These are phyloP conservation scores for Aphis craccivora DNA, from an alignment of 1,140 invertebrate genomes.

Conservation along the genomic window DNA sequence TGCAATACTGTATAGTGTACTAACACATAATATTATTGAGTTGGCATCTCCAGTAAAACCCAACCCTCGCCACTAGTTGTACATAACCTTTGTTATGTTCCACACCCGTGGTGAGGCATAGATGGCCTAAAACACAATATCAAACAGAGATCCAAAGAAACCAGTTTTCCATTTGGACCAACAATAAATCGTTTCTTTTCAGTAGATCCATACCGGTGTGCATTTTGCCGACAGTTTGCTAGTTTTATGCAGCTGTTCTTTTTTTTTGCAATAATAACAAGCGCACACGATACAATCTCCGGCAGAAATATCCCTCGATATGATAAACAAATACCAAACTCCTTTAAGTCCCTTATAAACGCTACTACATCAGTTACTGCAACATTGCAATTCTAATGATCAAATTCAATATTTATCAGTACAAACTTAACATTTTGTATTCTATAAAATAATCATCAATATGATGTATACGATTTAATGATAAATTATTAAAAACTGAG, in stretches of 20 bases:
- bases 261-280: conserved; percentile 45
- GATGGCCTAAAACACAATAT: conserved; percentile 35
- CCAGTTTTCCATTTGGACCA: conserved; percentile 39
- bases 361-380: neutral
- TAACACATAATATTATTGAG: neutral
- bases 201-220: neutral
- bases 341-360: neutral
- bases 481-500: neutral
- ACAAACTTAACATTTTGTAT: neutral
- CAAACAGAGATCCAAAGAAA: conserved; percentile 19
- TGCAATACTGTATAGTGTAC: neutral
- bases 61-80: conserved; percentile 13
- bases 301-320: neutral
- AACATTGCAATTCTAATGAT: neutral
- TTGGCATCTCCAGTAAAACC: neutral
- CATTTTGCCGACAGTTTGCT: conserved; percentile 19
- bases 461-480: neutral
- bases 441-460: neutral
- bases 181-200: conserved; percentile 51
- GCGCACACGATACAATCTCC: conserved; percentile 32
- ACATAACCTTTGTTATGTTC: conserved; percentile 15
- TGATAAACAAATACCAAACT: conserved; percentile 23
- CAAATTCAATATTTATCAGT: neutral
- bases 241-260: conserved; percentile 12
- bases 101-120: conserved; percentile 30